phyloP scores from a whole-genome alignment of 2,888 invertebrate genomes.

The Drosophila prostipennis region DNA sequence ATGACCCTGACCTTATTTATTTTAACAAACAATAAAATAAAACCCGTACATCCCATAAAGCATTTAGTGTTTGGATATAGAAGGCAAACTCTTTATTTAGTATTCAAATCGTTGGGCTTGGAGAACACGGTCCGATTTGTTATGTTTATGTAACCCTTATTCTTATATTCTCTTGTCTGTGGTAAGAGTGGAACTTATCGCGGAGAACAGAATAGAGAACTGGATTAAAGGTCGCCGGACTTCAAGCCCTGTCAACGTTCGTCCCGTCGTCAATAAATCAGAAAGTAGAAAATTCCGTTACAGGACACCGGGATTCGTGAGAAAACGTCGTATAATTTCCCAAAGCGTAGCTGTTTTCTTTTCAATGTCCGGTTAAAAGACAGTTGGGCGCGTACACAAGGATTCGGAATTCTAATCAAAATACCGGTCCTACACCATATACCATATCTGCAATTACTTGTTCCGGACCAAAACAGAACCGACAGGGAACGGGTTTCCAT shows the following conservation, averaged over 20 bases:
- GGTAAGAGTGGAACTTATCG: slow-evolving; percentile 33
- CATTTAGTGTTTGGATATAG: slow-evolving; percentile 37
- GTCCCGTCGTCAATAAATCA: slow-evolving; percentile 51
- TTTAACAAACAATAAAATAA: slow-evolving; percentile 21
- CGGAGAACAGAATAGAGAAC: slow-evolving; percentile 41
- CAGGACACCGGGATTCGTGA: slow-evolving; percentile 58
- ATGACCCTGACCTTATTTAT: slow-evolving; percentile 31
- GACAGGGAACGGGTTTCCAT: slow-evolving; percentile 19
- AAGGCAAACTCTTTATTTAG: slow-evolving; percentile 28
- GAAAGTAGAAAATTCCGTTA: slow-evolving; percentile 52
- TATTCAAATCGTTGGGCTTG: slow-evolving; percentile 22
- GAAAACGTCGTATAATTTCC: slow-evolving; percentile 61
- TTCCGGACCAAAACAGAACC: slow-evolving; percentile 6
- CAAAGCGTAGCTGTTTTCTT: slow-evolving; percentile 51
- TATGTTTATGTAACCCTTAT: slow-evolving; percentile 59
- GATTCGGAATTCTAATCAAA: slow-evolving; percentile 24
- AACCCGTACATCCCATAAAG: slow-evolving; percentile 19
- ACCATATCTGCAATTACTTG: slow-evolving; percentile 7
- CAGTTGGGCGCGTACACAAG: slow-evolving; percentile 12
- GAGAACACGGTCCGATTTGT: slow-evolving; percentile 18
- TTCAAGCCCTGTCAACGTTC: slow-evolving; percentile 51
- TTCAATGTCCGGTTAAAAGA: slow-evolving; percentile 58
- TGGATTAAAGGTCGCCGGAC: slow-evolving; percentile 53
- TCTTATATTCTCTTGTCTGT: slow-evolving; percentile 26
- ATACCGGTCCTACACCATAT: slow-evolving; percentile 51